A percentile compares a stretch with the other conserved stretches of the same genome.
Conservation (phyloP, 2,888 invertebrate species). For the Luperina nickerlii region DNA sequence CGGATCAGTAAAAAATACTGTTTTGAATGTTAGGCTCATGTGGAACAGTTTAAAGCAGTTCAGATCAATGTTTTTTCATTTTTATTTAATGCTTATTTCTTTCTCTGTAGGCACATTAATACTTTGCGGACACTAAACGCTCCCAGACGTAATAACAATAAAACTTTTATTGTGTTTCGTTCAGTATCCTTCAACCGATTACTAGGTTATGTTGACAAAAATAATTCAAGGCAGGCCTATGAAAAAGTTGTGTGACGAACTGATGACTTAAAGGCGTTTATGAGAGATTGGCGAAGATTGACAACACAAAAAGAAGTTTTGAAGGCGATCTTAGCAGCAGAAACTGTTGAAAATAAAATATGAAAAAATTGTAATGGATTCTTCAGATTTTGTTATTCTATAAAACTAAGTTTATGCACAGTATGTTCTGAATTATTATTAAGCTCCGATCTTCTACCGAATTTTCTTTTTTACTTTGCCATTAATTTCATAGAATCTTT, state of each 20-base stretch:
- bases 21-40: no score
- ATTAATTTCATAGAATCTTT: background rate
- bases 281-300: background rate
- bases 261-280: background rate
- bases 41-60: no score
- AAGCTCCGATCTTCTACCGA: background rate
- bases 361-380: background rate
- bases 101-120: background rate
- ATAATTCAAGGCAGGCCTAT: background rate
- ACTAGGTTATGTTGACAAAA: background rate
- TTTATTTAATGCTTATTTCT: no score
- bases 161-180: background rate
- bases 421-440: background rate
- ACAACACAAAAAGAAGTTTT: background rate
- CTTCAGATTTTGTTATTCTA: background rate
- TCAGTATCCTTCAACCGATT: background rate
- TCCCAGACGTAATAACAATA: background rate
- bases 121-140: background rate
- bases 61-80: no score
- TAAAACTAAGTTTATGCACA: no score
- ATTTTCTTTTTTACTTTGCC: background rate
- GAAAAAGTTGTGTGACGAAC: no score
- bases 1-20: no score
- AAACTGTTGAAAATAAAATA: background rate
- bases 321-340: background rate